Percentiles rank a stretch among this genome's conserved stretches.
Conservation (phyloP, 2,888 invertebrate species). For the Priocnemis perturbator region DNA sequence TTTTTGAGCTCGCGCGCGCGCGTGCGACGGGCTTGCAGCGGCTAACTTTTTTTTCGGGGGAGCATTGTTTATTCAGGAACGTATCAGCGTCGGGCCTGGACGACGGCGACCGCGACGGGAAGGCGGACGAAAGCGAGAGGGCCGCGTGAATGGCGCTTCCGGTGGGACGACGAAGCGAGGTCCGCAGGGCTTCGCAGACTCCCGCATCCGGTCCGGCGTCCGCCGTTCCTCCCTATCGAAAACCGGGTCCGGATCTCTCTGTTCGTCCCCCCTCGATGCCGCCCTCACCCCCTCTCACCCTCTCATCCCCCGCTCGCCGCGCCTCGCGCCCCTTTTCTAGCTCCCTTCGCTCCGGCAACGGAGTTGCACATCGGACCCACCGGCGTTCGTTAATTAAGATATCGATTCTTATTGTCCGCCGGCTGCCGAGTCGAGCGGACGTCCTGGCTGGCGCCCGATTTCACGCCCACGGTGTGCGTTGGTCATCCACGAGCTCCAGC, state of each 20-base stretch:
- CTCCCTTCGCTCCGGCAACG: slow-evolving; percentile 39
- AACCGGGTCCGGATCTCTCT: slow-evolving; percentile 66
- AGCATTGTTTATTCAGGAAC: slow-evolving; percentile 73
- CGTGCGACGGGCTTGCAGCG: background rate
- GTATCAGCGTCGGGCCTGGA: slow-evolving; percentile 67
- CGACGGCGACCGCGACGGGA: slow-evolving; percentile 54
- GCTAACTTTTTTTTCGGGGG: slow-evolving; percentile 48
- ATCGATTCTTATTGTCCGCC: slow-evolving; percentile 73
- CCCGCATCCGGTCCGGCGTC: slow-evolving; percentile 75
- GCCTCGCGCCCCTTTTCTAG: slow-evolving; percentile 27
- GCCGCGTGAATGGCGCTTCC: slow-evolving; percentile 74
- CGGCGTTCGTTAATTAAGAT: slow-evolving; percentile 74
- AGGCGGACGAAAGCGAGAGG: slow-evolving; percentile 67
- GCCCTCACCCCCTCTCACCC: slow-evolving; percentile 42
- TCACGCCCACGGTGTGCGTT: slow-evolving; percentile 52
- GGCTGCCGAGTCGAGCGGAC: slow-evolving; percentile 63
- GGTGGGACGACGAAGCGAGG: slow-evolving; percentile 72
- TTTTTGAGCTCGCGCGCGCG: background rate
- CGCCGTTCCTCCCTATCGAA: slow-evolving; percentile 65
- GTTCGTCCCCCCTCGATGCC: slow-evolving; percentile 41
- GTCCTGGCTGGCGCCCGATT: slow-evolving; percentile 58
- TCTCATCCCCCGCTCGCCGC: slow-evolving; percentile 16
- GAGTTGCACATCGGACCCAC: slow-evolving; percentile 58
- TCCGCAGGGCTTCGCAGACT: slow-evolving; percentile 72
- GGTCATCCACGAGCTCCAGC: slow-evolving; percentile 46